Conservation (phyloP, 2,797 vertebrate species). For the Pangasius mekongensis region DNA sequence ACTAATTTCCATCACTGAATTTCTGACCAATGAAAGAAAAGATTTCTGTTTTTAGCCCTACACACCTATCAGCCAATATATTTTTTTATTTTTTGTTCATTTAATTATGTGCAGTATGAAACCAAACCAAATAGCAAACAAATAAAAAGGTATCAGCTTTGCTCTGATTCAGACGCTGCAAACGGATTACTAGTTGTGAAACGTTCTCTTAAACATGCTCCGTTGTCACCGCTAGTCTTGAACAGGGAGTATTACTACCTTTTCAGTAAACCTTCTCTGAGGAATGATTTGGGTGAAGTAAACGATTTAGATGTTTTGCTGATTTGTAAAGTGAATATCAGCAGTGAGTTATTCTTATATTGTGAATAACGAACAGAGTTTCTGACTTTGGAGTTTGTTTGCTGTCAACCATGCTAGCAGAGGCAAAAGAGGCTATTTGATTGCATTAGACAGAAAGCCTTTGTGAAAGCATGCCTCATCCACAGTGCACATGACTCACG, state of each 20-base stretch:
- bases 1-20: background rate
- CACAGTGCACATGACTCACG: slow-evolving; percentile 40
- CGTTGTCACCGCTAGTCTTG: background rate
- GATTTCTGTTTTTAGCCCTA: background rate
- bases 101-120: background rate
- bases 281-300: background rate
- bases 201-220: background rate
- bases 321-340: background rate
- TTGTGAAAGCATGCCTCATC: slow-evolving; percentile 25
- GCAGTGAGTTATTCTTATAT: background rate
- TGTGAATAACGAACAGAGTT: background rate
- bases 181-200: background rate
- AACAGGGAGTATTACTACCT: background rate
- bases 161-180: background rate
- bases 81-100: too few relatives aligned
- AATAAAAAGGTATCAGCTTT: background rate
- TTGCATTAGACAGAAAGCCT: slow-evolving; percentile 14
- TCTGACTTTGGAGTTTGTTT: background rate
- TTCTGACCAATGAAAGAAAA: background rate
- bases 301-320: background rate
- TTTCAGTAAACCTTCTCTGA: background rate
- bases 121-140: background rate
- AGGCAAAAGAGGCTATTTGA: background rate
- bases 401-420: background rate
- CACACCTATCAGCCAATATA: background rate